Percentiles rank a stretch among this genome's conserved stretches.
Evolutionary conservation across 2,888 invertebrate species (phyloP).

Genomic region (Frankliniella intonsa): DNA sequence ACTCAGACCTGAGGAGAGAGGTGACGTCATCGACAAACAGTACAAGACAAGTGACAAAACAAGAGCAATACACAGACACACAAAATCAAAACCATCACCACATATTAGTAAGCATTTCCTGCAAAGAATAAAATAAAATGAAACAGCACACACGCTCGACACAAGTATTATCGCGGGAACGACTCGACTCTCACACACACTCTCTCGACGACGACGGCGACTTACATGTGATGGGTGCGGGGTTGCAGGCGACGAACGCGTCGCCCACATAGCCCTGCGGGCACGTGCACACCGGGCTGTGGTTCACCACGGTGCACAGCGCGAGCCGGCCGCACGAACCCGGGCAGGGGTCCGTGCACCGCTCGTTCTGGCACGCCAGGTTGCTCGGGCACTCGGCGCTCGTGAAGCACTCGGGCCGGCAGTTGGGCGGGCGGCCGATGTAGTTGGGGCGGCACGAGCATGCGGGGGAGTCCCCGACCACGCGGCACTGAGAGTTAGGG

Average conservation of each 20-base stretch:
- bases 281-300: slow-evolving; percentile 75
- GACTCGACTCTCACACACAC: no score
- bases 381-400: slow-evolving; percentile 77
- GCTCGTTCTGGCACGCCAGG: slow-evolving; percentile 73
- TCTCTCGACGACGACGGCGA: neutral
- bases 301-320: slow-evolving; percentile 77
- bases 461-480: slow-evolving; percentile 76
- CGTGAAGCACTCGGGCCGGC: slow-evolving; percentile 76
- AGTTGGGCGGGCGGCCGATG: slow-evolving; percentile 79
- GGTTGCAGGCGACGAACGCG: slow-evolving; percentile 57
- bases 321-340: slow-evolving; percentile 75
- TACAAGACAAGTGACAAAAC: neutral
- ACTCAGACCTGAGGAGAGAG: neutral
- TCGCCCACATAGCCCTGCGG: slow-evolving; percentile 78
- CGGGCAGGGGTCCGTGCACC: slow-evolving; percentile 77
- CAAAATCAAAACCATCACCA: neutral
- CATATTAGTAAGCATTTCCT: neutral
- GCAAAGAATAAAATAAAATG: neutral
- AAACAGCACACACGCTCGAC: neutral
- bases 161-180: neutral
- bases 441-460: slow-evolving; percentile 77
- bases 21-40: neutral
- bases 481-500: slow-evolving; percentile 74
- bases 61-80: neutral
- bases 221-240: slow-evolving; percentile 45